A percentile compares a stretch with the other conserved stretches of the same genome.
Evolutionary conservation across 1,140 invertebrate species (phyloP).

Genomic region (Euglossa dilemma): DNA sequence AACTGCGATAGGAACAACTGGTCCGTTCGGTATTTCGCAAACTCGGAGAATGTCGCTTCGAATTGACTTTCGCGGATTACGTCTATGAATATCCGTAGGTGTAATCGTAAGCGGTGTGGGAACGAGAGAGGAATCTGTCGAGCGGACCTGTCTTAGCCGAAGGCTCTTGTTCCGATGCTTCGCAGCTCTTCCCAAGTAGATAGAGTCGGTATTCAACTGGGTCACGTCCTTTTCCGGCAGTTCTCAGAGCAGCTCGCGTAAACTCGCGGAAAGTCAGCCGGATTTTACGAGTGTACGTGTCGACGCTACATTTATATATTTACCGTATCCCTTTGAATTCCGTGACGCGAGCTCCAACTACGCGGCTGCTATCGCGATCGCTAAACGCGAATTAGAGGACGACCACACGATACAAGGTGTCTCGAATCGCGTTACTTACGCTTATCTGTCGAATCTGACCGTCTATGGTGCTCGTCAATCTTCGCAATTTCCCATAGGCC

Average conservation of each 20-base stretch:
- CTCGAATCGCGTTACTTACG: slow-evolving; percentile 64
- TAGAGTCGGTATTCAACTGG: slow-evolving; percentile 36
- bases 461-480: slow-evolving; percentile 85
- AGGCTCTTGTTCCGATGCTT: slow-evolving; percentile 28
- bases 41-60: background rate
- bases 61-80: slow-evolving; percentile 26
- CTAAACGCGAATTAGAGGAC: background rate
- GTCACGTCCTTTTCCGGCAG: slow-evolving; percentile 40
- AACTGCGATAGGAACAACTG: background rate
- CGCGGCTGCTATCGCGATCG: background rate
- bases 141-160: background rate
- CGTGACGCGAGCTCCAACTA: background rate
- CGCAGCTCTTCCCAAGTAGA: slow-evolving; percentile 14
- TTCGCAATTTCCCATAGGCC: slow-evolving; percentile 85
- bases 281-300: slow-evolving; percentile 9
- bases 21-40: background rate
- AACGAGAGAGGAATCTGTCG: slow-evolving; percentile 18
- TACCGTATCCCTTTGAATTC: background rate
- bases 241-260: slow-evolving; percentile 14
- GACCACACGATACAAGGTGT: background rate
- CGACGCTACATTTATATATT: slow-evolving; percentile 28
- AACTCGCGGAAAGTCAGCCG: slow-evolving; percentile 38
- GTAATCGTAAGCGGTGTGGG: slow-evolving; percentile 49
- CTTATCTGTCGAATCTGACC: slow-evolving; percentile 76
- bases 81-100: background rate